Evolutionary conservation across 2,113 vertebrate species (phyloP), one percentile per base, ranked within the genome.

Genomic region (Conger conger): DNA sequence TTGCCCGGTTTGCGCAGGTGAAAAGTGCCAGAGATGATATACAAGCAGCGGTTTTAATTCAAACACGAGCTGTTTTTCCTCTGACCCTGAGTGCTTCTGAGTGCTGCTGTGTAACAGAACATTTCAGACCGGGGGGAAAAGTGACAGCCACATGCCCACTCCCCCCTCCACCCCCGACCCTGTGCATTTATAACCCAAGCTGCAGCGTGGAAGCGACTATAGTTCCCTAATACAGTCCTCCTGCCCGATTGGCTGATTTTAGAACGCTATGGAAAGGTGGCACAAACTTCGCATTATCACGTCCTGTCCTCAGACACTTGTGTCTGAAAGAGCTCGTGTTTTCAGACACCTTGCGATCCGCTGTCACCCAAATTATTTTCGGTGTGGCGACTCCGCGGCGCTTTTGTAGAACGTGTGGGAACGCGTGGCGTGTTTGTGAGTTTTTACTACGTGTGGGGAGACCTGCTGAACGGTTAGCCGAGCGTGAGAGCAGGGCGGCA

Each of bases 1-100:
- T 94, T 96, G 94, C 94, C 96, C 92, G 90, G 93, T 97, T 96
- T 96, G 93, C 93, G 87, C 90, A 79, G 84, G 91, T 91, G 94
- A 94, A 94, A 93, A 90, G 93, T 94, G 93, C 92, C 94, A 95
- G 87, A 87, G 92, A 91, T 93, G 93, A 94, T 94, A 93, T 93
- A 95, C 93, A 94, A 92, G 91, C 91, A 93, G 93, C 92, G 90
- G 92, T 94, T 95, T 94, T 92, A 95, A 93, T 92, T 95, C 91
- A 95, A 95, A 95, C 95, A 95, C 93, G 91, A 88, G 90, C 91
- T 83, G 83, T 88, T 88, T 89, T 81, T 86, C 79, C 90, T 83
- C 87, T 83, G 89, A 90, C 89, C 92, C 88, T 79, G 87, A 92
- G 84, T 83, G 85, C 84, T 90, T 85, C 86, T 86, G 83, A 86